Conservation (phyloP, 2,113 vertebrate genomes). For the Ardeotis arabs region DNA sequence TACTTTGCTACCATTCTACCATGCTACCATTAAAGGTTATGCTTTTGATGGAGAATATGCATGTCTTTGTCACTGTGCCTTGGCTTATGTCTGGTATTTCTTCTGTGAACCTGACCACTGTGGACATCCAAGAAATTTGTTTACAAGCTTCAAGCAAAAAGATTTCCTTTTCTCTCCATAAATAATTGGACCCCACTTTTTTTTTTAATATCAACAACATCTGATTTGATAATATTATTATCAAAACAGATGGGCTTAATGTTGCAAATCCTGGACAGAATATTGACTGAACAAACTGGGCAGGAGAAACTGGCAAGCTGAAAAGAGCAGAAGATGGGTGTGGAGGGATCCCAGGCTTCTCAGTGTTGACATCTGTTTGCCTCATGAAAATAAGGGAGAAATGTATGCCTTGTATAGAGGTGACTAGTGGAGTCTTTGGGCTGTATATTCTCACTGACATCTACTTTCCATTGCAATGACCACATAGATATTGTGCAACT, state of each 20-base stretch:
- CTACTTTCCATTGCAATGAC: background rate
- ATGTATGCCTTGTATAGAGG: accelerated
- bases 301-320: background rate
- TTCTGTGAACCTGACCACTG: background rate
- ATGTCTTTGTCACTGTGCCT: background rate
- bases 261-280: background rate
- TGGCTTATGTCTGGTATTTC: background rate
- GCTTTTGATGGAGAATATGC: background rate
- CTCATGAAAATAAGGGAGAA: background rate
- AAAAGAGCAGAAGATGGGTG: background rate
- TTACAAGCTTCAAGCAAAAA: background rate
- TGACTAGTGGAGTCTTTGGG: background rate
- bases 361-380: background rate
- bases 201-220: background rate
- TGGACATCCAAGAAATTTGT: background rate
- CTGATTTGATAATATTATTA: background rate
- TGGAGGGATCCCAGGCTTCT: background rate
- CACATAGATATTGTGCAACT: accelerated
- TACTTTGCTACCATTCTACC: background rate
- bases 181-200: background rate
- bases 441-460: background rate
- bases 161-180: background rate
- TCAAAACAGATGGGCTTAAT: background rate
- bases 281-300: background rate
- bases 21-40: background rate